Conservation (phyloP, 1,140 invertebrate species). For the Riptortus pedestris region DNA sequence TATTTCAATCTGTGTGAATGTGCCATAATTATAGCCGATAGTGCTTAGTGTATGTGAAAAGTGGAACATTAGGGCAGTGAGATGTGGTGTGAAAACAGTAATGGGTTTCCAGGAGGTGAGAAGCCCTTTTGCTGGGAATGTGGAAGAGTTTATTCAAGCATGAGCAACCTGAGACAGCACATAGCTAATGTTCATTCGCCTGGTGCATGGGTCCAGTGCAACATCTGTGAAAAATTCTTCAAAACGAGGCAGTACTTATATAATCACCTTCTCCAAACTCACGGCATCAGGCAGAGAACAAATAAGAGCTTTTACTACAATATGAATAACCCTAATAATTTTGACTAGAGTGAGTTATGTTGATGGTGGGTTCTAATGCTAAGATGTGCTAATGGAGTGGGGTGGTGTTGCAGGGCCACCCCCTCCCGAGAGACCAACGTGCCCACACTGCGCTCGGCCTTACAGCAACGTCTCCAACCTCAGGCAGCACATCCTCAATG, state of each 20-base stretch:
- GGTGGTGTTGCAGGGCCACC: slow-evolving; percentile 35
- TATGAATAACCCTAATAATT: not conserved
- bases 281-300: slow-evolving; percentile 49
- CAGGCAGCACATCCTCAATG: slow-evolving; percentile 59
- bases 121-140: slow-evolving; percentile 56
- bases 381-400: slow-evolving; percentile 29
- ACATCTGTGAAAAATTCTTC: slow-evolving; percentile 54
- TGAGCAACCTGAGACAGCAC: slow-evolving; percentile 60
- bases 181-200: slow-evolving; percentile 59
- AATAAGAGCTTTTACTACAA: slow-evolving; percentile 20
- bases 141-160: slow-evolving; percentile 53
- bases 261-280: slow-evolving; percentile 56
- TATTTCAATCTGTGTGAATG: no score
- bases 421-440: slow-evolving; percentile 44
- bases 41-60: no score
- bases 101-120: slow-evolving; percentile 26
- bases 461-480: slow-evolving; percentile 59
- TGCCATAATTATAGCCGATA: no score
- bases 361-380: not conserved
- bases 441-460: slow-evolving; percentile 54
- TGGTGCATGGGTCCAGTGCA: slow-evolving; percentile 50
- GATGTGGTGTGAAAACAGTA: slow-evolving; percentile 16
- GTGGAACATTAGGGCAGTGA: slow-evolving; percentile 11
- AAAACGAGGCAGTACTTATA: slow-evolving; percentile 59
- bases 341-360: not conserved